phyloP scores from a whole-genome alignment of 2,797 vertebrate genomes.

The Danio albolineatus region DNA sequence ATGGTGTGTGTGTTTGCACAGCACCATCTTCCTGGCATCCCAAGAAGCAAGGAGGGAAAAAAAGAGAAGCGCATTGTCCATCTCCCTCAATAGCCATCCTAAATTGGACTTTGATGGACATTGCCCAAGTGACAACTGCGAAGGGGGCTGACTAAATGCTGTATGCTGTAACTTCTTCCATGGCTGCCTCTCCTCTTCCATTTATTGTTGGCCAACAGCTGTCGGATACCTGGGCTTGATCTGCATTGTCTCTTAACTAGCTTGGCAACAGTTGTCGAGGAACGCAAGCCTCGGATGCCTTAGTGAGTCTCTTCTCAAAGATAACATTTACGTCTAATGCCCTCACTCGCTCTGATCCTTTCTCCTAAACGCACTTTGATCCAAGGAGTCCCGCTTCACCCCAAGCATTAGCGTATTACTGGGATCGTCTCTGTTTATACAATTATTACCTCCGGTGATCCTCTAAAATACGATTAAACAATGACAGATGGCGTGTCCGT shows the following conservation, averaged over 20 bases:
- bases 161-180: slow-evolving; percentile 55
- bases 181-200: slow-evolving; percentile 46
- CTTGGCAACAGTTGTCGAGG: slow-evolving; percentile 53
- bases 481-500: slow-evolving; percentile 40
- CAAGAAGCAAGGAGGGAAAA: slow-evolving; percentile 54
- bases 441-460: slow-evolving; percentile 43
- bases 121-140: slow-evolving; percentile 54
- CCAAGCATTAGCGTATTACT: slow-evolving; percentile 44
- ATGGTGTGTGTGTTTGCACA: slow-evolving; percentile 55
- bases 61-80: slow-evolving; percentile 48
- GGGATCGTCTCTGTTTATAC: slow-evolving; percentile 39
- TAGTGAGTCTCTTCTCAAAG: slow-evolving; percentile 58
- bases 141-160: slow-evolving; percentile 46
- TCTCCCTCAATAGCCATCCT: slow-evolving; percentile 56
- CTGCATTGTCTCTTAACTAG: slow-evolving; percentile 56
- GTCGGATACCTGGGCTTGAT: slow-evolving; percentile 58
- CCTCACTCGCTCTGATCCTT: slow-evolving; percentile 46
- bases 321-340: slow-evolving; percentile 57
- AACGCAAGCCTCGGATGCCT: slow-evolving; percentile 53
- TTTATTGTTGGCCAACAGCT: slow-evolving; percentile 61
- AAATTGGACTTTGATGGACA: slow-evolving; percentile 59
- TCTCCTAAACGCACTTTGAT: slow-evolving; percentile 52
- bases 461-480: slow-evolving; percentile 37
- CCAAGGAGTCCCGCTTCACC: slow-evolving; percentile 46
- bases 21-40: slow-evolving; percentile 58